Conservation (phyloP, 2,888 invertebrate genomes). For the Mythimna albipuncta region DNA sequence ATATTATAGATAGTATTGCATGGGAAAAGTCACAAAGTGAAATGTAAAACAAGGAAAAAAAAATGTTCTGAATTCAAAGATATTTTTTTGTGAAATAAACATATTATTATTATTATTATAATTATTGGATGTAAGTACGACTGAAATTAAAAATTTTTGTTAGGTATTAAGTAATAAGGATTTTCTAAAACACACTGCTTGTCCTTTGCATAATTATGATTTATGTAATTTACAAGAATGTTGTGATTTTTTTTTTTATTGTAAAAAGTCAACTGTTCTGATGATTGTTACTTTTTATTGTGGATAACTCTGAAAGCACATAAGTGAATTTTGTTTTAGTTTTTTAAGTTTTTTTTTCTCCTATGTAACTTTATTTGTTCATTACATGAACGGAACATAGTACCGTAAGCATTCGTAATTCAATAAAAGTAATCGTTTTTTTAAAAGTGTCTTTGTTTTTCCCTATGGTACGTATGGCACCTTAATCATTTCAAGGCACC, state of each 20-base stretch:
- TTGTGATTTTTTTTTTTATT: neutral
- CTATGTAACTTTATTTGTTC: neutral
- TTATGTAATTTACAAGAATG: no score
- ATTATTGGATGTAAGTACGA: neutral
- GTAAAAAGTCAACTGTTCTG: neutral
- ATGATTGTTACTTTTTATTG: neutral
- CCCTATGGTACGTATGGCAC: no score
- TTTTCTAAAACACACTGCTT: neutral
- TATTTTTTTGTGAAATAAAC: no score
- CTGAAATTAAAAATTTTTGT: neutral
- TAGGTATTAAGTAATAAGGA: no score
- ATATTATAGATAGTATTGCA: neutral
- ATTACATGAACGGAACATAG: neutral
- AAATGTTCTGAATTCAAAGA: neutral
- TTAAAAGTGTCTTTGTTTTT: neutral
- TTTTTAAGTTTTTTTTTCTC: neutral
- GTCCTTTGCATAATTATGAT: neutral
- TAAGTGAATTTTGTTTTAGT: neutral
- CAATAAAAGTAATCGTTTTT: constrained; percentile 25
- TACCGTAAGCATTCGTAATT: constrained; percentile 23
- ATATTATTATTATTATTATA: no score
- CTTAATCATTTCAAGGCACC: no score
- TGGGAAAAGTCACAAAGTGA: neutral
- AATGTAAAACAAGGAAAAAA: neutral
- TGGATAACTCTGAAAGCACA: neutral